Evolutionary conservation across 2,113 vertebrate genomes (phyloP), one percentile per base, ranked within the genome.

Genomic region (Gasterosteus aculeatus): DNA sequence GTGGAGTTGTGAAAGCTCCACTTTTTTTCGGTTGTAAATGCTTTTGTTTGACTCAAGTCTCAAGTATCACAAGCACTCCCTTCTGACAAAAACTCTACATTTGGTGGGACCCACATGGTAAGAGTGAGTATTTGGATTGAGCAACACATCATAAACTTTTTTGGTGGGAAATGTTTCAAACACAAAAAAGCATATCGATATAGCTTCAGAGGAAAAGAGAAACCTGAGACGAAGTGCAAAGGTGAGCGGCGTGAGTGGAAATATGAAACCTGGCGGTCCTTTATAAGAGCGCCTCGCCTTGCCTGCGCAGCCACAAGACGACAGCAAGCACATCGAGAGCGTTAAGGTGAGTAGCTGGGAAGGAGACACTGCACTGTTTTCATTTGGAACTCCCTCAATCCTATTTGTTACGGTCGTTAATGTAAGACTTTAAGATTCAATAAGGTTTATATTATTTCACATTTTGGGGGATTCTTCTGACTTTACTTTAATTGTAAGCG

Each of bases 211-310:
- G 46, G 15, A 12, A 75, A 73, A 38, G 38, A 38, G 38, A 60
- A 33, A 83, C 39, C 66, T 0, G 19, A 53, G 14, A 8, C 15
- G 4, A 69, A 33, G 49, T 72, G 5, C 81, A 88, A 89, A 88
- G 88, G 76, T 83, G 29, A 65, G 42, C 4, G 31, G 15, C 8
- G 5, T 62, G 77, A 54, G 75, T 72, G 15, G 87, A 60, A 88
- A 90, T 56, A 64, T 64, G 81, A 90, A 60, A 42, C 33, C 8
- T 71, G 68, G 22, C 57, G 53, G 12, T 0, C 19, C 77, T 81
- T 59, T 86, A 92, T 88, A 92, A 92, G 68, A 66, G 44, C 1
- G 41, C 19, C 47, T 59, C 44, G 5, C 71, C 65, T 67, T n/a
- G 18, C 66, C 77, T 75, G 41, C 19, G 54, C 67, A 83, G 65